Percentiles rank a stretch among this genome's conserved stretches.
Evolutionary conservation across 2,113 vertebrate genomes (phyloP).

Genomic region (Pteruthius melanotis): DNA sequence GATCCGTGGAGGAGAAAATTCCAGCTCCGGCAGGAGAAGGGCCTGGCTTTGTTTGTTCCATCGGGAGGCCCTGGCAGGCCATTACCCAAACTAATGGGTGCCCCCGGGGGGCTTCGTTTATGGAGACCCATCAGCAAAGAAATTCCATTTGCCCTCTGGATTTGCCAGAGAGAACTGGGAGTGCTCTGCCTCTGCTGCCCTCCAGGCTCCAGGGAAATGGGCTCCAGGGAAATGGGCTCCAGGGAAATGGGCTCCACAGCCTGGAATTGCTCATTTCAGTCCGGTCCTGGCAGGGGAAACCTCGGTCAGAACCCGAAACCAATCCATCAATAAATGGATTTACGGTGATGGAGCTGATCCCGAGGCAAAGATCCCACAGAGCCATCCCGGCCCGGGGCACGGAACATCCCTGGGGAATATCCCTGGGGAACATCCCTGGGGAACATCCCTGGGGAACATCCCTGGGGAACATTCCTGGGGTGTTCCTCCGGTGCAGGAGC

Average conservation of each 20-base stretch:
- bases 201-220: neutral
- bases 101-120: constrained; percentile 36
- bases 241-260: neutral
- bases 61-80: neutral
- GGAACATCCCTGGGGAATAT: neutral
- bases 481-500: neutral
- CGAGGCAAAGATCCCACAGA: accelerated
- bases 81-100: constrained; percentile 11
- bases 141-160: neutral
- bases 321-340: neutral
- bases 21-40: neutral
- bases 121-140: neutral
- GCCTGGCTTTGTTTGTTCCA: neutral
- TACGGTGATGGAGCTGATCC: no score
- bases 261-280: neutral
- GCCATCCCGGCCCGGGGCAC: neutral
- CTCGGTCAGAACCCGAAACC: no score
- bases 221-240: no score
- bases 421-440: no score
- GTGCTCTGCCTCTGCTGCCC: neutral
- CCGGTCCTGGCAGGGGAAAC: accelerated
- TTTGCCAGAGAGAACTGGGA: neutral
- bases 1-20: neutral
- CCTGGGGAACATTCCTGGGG: no score
- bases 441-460: no score